phyloP scores from a whole-genome alignment of 2,888 invertebrate species.

The Unio delphinus region DNA sequence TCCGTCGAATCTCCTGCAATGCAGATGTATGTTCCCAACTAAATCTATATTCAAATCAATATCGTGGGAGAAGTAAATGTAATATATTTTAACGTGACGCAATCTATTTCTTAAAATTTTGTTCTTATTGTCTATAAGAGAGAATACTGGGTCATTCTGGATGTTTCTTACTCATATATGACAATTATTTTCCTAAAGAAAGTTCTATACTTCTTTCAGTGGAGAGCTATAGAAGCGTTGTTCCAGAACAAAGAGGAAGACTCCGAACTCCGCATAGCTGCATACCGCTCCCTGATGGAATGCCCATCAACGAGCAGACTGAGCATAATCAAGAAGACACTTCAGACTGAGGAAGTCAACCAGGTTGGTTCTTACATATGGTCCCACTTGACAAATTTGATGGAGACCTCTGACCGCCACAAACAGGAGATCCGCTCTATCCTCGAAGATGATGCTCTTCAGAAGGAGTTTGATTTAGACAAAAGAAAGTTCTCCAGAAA shows the following conservation, averaged over 20 bases:
- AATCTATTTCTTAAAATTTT: not conserved
- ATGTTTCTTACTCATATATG: too few species aligned
- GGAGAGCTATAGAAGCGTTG: conserved; percentile 74
- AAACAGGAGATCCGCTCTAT: conserved; percentile 90
- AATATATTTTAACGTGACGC: not conserved
- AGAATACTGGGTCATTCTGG: too few species aligned
- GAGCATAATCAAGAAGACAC: conserved; percentile 77
- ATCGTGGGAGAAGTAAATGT: not conserved
- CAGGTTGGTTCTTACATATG: conserved; percentile 97
- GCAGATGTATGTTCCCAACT: conserved; percentile 54
- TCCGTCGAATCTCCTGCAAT: conserved; percentile 81
- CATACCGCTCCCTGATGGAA: conserved; percentile 90
- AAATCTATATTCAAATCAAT: not conserved
- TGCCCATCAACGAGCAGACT: conserved; percentile 87
- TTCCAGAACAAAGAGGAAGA: conserved; percentile 83
- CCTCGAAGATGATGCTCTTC: too few species aligned
- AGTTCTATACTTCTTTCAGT: conserved; percentile 35
- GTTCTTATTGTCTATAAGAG: not conserved
- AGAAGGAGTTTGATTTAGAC: too few species aligned
- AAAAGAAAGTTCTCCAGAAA: conserved; percentile 92
- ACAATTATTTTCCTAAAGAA: too few species aligned
- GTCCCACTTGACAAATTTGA: conserved; percentile 92
- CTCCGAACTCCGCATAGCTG: conserved; percentile 87
- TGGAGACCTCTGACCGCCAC: too few species aligned
- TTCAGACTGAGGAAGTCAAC: conserved; percentile 60